Evolutionary conservation across 2,797 vertebrate genomes (phyloP).

Genomic region (Iguana delicatissima): DNA sequence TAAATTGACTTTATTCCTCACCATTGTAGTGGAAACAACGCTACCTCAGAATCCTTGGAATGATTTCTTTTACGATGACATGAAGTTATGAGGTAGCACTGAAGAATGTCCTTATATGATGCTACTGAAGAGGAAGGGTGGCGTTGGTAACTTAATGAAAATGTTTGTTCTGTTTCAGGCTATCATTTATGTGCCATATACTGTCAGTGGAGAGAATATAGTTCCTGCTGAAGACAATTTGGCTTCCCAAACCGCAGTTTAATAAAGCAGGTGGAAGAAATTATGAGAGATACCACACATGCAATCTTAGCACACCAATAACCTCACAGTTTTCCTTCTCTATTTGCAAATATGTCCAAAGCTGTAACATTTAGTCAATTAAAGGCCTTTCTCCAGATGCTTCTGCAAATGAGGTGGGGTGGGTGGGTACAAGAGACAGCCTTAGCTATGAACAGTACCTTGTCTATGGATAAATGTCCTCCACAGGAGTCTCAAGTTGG

Average conservation of each 20-base stretch:
- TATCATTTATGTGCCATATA: slow-evolving; percentile 2
- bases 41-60: neutral
- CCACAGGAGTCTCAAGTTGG: neutral
- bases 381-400: too few species aligned
- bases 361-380: neutral
- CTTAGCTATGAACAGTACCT: neutral
- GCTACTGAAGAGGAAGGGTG: neutral
- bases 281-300: neutral
- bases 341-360: neutral
- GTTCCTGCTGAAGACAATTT: neutral
- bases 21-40: too few species aligned
- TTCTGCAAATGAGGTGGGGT: neutral
- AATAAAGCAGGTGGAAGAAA: neutral
- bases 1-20: neutral
- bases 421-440: neutral
- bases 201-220: neutral
- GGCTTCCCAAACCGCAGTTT: neutral
- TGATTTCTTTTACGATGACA: neutral
- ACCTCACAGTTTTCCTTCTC: neutral
- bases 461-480: neutral
- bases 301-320: too few species aligned
- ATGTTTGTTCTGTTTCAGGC: slow-evolving; percentile 2
- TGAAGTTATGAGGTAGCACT: neutral
- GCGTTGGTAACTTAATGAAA: neutral
- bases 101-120: neutral